phyloP scores from a whole-genome alignment of 2,888 invertebrate species.

The Protodeltote pygarga region DNA sequence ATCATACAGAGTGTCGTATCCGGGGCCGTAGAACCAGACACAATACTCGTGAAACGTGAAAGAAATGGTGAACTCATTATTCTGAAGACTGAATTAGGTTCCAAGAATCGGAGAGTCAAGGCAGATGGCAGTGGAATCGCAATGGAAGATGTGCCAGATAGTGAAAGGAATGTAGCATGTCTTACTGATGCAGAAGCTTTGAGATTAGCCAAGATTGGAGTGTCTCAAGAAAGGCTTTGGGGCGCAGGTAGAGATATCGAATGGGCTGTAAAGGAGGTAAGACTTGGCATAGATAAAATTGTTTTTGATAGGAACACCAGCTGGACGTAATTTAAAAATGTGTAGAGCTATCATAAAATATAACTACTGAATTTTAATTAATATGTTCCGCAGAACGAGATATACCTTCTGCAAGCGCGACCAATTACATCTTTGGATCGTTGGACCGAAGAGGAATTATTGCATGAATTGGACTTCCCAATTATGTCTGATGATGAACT shows the following conservation, averaged over 20 bases:
- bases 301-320: too few species aligned
- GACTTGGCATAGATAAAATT: neutral
- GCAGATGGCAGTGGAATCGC: slow-evolving; percentile 73
- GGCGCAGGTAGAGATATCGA: slow-evolving; percentile 92
- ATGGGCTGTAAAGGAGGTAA: slow-evolving; percentile 90
- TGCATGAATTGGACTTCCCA: slow-evolving; percentile 92
- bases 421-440: slow-evolving; percentile 91
- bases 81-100: slow-evolving; percentile 77
- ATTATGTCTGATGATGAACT: slow-evolving; percentile 89
- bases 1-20: slow-evolving; percentile 91
- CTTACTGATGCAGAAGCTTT: slow-evolving; percentile 85
- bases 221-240: slow-evolving; percentile 89
- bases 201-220: slow-evolving; percentile 79
- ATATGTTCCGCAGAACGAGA: slow-evolving; percentile 76
- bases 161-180: slow-evolving; percentile 79
- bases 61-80: slow-evolving; percentile 80
- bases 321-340: too few species aligned
- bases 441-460: slow-evolving; percentile 92
- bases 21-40: slow-evolving; percentile 92
- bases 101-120: slow-evolving; percentile 83
- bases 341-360: too few species aligned
- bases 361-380: neutral
- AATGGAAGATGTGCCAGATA: slow-evolving; percentile 70
- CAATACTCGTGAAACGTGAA: slow-evolving; percentile 86
- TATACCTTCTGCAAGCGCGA: slow-evolving; percentile 91